phyloP scores from a whole-genome alignment of 1,140 invertebrate species.

The Aphelenchoides besseyi region DNA sequence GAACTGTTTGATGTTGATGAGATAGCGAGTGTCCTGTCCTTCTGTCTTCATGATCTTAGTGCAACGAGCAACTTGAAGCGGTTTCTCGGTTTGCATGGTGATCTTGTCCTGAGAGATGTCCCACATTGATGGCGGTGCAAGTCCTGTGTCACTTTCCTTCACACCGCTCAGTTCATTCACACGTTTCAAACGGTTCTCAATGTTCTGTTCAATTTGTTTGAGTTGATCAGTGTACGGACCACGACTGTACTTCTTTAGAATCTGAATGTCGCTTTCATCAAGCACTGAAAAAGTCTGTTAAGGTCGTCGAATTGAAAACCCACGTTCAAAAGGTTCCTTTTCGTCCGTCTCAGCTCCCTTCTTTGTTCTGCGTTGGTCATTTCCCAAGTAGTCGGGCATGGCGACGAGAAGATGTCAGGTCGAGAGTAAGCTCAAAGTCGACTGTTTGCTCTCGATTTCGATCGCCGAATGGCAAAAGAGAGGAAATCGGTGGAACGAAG shows the following conservation, averaged over 20 bases:
- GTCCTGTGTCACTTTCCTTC: constrained; percentile 76
- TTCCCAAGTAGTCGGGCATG: neutral
- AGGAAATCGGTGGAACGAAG: too few species aligned
- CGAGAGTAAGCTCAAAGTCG: too few species aligned
- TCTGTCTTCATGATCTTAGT: constrained; percentile 74
- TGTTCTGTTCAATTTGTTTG: constrained; percentile 89
- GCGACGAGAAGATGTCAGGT: too few species aligned
- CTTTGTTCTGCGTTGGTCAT: neutral
- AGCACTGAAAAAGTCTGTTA: constrained; percentile 78
- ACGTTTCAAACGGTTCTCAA: constrained; percentile 87
- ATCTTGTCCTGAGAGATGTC: constrained; percentile 98
- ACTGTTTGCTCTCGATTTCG: too few species aligned
- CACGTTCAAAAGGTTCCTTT: constrained; percentile 85
- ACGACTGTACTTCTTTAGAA: constrained; percentile 94
- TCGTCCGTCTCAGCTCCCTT: constrained; percentile 85
- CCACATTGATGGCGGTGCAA: constrained; percentile 94
- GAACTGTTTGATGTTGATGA: constrained; percentile 99
- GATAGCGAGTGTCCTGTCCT: constrained; percentile 95
- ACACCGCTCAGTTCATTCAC: constrained; percentile 89
- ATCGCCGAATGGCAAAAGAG: too few species aligned
- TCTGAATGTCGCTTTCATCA: constrained; percentile 94
- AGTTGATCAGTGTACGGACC: constrained; percentile 94
- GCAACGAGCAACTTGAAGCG: constrained; percentile 75
- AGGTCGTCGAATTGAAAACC: constrained; percentile 85
- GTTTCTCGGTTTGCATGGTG: constrained; percentile 93